Evolutionary conservation across 1,140 invertebrate genomes (phyloP).

Genomic region (Saccostrea echinata): DNA sequence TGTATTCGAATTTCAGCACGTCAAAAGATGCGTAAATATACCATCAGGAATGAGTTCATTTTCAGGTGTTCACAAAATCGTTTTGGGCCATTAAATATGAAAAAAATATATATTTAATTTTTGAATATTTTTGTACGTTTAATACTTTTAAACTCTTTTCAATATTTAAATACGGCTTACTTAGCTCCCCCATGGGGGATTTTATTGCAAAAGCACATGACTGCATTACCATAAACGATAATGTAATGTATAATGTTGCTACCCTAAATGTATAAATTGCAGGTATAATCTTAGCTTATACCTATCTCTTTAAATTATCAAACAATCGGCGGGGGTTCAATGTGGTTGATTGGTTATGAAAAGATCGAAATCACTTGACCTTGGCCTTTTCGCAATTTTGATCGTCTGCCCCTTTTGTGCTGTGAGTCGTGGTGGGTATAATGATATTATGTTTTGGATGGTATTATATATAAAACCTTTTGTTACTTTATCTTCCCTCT

Average conservation of each 20-base stretch:
- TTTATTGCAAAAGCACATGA: neutral
- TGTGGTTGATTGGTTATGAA: slow-evolving; percentile 38
- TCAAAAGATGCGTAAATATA: too few species aligned
- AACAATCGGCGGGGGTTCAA: slow-evolving; percentile 26
- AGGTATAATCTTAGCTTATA: slow-evolving; percentile 10
- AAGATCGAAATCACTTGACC: slow-evolving; percentile 36
- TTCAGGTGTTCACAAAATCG: neutral
- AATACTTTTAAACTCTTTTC: neutral
- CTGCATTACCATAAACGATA: slow-evolving; percentile 18
- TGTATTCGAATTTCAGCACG: neutral
- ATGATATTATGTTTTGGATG: slow-evolving; percentile 17
- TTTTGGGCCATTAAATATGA: neutral
- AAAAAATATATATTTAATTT: neutral
- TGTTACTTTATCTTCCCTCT: slow-evolving; percentile 6
- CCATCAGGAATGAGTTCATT: too few species aligned
- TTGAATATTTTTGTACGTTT: neutral
- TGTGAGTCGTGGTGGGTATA: slow-evolving; percentile 13
- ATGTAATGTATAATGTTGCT: slow-evolving; percentile 21
- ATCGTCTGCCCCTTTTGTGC: slow-evolving; percentile 35
- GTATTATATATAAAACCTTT: slow-evolving; percentile 9
- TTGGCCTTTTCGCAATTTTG: slow-evolving; percentile 22
- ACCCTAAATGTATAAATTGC: slow-evolving; percentile 17
- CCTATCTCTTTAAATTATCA: slow-evolving; percentile 37
- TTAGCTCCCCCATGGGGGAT: neutral
- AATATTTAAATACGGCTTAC: neutral